Percentiles rank a stretch among this genome's conserved stretches.
Conservation (phyloP, 1,140 invertebrate genomes). For the Drosophila parvula region DNA sequence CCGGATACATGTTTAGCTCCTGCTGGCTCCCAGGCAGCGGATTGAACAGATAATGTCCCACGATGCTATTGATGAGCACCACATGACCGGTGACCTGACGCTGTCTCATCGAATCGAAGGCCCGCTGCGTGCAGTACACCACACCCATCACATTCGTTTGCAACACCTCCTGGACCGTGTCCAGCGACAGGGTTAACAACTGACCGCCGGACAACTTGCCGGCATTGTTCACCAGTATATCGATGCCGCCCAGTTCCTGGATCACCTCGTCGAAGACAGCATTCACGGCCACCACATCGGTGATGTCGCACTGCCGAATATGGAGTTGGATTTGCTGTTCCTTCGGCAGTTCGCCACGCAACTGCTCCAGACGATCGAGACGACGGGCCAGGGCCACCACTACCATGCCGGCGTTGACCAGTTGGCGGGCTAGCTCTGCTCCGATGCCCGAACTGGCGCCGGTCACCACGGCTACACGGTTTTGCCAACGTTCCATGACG, state of each 20-base stretch:
- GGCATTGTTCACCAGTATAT: constrained; percentile 91
- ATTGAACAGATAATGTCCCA: constrained; percentile 85
- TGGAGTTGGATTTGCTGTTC: constrained; percentile 55
- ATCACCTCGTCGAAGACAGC: constrained; percentile 87
- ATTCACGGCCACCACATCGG: constrained; percentile 86
- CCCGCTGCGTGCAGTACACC: constrained; percentile 87
- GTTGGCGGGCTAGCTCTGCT: constrained; percentile 84
- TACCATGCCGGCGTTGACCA: constrained; percentile 87
- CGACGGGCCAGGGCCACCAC: constrained; percentile 90
- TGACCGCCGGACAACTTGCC: constrained; percentile 85
- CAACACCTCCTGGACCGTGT: constrained; percentile 85
- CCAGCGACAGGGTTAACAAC: constrained; percentile 74
- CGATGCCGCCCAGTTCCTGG: constrained; percentile 85
- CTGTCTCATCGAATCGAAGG: constrained; percentile 88
- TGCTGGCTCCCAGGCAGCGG: constrained; percentile 54
- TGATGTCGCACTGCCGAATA: constrained; percentile 87
- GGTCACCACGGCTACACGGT: constrained; percentile 89
- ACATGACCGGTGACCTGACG: constrained; percentile 88
- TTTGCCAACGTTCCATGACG: constrained; percentile 88
- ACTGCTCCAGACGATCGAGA: constrained; percentile 85
- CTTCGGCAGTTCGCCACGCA: constrained; percentile 40
- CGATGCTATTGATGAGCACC: constrained; percentile 89
- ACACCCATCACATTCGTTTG: constrained; percentile 89
- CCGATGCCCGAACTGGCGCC: constrained; percentile 90
- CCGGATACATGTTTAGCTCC: constrained; percentile 86